phyloP scores from a whole-genome alignment of 2,888 invertebrate genomes.

The Dolomedes plantarius region DNA sequence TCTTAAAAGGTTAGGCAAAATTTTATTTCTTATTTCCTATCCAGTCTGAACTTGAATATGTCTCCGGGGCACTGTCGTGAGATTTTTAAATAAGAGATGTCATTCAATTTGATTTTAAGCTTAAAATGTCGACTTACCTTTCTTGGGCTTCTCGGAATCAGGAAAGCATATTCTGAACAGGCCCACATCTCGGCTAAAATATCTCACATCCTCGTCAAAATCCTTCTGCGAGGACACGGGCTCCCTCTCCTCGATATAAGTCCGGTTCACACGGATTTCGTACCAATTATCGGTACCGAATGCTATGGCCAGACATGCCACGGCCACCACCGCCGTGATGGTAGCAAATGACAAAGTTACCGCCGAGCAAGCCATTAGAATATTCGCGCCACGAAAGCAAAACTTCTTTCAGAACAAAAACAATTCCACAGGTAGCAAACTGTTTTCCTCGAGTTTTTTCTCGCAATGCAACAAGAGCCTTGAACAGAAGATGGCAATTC shows the following conservation, averaged over 20 bases:
- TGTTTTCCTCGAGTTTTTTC: background rate
- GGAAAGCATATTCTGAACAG: constrained; percentile 93
- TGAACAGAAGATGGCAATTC: no score
- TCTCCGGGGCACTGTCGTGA: no score
- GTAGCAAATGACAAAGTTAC: constrained; percentile 96
- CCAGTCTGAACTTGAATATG: no score
- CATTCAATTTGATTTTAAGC: no score
- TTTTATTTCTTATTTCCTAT: no score
- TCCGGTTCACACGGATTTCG: constrained; percentile 92
- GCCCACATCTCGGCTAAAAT: constrained; percentile 93
- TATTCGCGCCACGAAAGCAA: constrained; percentile 4
- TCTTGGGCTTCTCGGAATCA: constrained; percentile 88
- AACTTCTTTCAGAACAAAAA: background rate
- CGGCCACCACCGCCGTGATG: constrained; percentile 95
- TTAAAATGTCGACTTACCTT: constrained; percentile 74
- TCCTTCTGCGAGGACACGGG: constrained; percentile 56
- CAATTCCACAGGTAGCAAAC: constrained; percentile 43
- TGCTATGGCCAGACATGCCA: constrained; percentile 93
- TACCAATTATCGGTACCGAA: constrained; percentile 98
- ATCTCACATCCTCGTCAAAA: constrained; percentile 84
- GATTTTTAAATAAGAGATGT: no score
- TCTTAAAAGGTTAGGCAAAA: no score
- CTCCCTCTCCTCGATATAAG: constrained; percentile 83
- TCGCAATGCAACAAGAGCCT: background rate
- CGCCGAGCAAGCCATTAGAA: constrained; percentile 79